Evolutionary conservation across 2,797 vertebrate species (phyloP).

Genomic region (Diplodus sargus): DNA sequence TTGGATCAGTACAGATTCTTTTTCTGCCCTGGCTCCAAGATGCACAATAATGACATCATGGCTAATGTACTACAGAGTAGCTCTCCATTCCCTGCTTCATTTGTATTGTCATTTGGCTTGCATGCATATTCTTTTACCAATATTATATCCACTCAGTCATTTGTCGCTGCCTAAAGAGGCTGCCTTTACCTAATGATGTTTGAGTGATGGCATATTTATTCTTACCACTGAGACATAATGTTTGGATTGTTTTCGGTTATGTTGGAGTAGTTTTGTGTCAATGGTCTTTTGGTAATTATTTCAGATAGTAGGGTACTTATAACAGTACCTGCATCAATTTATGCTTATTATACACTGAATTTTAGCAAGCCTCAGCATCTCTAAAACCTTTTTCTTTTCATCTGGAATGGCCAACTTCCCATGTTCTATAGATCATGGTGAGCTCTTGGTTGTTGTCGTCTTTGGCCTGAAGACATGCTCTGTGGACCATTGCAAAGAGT

Average conservation of each 20-base stretch:
- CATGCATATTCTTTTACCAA: slow-evolving; percentile 42
- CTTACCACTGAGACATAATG: slow-evolving; percentile 45
- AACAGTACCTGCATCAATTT: too few species aligned
- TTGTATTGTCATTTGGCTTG: slow-evolving; percentile 35
- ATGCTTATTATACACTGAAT: not conserved
- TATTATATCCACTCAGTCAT: slow-evolving; percentile 45
- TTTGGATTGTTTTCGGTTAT: slow-evolving; percentile 31
- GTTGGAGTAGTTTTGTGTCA: not conserved
- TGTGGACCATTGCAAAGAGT: slow-evolving; percentile 52
- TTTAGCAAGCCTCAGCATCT: not conserved
- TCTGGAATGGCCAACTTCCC: slow-evolving; percentile 25
- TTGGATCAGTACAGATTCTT: slow-evolving; percentile 42
- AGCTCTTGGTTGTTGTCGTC: slow-evolving; percentile 35
- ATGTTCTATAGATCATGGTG: slow-evolving; percentile 46
- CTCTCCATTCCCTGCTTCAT: slow-evolving; percentile 36
- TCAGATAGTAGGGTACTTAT: not conserved
- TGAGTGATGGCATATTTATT: slow-evolving; percentile 52
- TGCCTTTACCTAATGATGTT: slow-evolving; percentile 37
- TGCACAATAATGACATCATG: slow-evolving; percentile 71
- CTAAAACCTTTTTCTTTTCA: slow-evolving; percentile 5
- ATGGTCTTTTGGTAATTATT: not conserved
- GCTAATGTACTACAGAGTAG: slow-evolving; percentile 24
- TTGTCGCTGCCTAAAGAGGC: slow-evolving; percentile 17
- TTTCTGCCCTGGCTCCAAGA: slow-evolving; percentile 59
- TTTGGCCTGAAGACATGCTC: slow-evolving; percentile 56